These are phyloP conservation scores for Himantopus leucocephalus DNA, from an alignment of 2,113 vertebrate genomes.

Conservation along the genomic window DNA sequence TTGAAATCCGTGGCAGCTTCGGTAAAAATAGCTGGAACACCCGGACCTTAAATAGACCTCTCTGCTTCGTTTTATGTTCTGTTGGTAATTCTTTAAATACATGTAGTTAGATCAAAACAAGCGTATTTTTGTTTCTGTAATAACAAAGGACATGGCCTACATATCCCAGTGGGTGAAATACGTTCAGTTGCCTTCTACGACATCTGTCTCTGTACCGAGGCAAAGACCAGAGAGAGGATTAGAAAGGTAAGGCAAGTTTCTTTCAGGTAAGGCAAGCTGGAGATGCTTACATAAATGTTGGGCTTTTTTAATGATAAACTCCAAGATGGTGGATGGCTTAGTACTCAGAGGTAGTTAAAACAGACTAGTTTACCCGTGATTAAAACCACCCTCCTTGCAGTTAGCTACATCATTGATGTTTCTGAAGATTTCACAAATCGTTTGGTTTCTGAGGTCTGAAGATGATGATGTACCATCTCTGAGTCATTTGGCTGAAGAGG, in stretches of 20 bases:
- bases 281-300: not conserved
- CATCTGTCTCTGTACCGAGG: not conserved
- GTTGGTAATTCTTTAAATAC: constrained; percentile 19
- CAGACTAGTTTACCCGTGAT: not conserved
- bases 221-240: not conserved
- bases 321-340: not conserved
- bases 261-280: not conserved
- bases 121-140: not conserved
- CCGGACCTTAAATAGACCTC: not conserved
- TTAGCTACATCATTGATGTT: constrained; percentile 8
- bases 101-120: not conserved
- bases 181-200: accelerated
- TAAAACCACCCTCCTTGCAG: not conserved
- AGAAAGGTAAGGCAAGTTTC: not conserved
- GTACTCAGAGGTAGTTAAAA: not conserved
- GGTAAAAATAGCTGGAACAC: constrained; percentile 15
- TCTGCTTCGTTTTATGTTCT: not conserved
- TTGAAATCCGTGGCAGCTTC: not conserved
- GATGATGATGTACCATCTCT: not conserved
- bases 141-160: not conserved
- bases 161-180: not conserved
- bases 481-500: constrained; percentile 64
- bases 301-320: not conserved
- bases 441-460: constrained; percentile 11
- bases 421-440: constrained; percentile 25